A percentile compares a stretch with the other conserved stretches of the same genome.
Evolutionary conservation across 2,888 invertebrate species (phyloP).

Genomic region (Anoncus sp.): DNA sequence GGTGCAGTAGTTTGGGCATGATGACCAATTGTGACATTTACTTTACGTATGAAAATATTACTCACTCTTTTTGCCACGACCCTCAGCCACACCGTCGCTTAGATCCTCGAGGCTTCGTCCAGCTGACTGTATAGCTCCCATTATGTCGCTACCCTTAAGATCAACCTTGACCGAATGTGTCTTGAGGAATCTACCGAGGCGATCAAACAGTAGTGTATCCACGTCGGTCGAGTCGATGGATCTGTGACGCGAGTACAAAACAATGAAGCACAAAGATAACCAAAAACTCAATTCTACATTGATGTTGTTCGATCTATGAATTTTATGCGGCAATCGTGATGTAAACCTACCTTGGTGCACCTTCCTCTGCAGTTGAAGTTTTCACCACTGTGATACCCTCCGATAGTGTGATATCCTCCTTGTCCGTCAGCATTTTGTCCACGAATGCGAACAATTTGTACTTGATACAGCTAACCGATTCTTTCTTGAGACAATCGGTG

Average conservation of each 20-base stretch:
- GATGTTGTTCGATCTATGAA: background rate
- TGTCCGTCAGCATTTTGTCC: slow-evolving; percentile 92
- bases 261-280: no score
- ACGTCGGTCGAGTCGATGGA: slow-evolving; percentile 84
- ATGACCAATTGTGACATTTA: background rate
- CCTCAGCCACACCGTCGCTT: slow-evolving; percentile 86
- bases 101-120: slow-evolving; percentile 90
- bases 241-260: slow-evolving; percentile 65
- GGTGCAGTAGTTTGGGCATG: no score
- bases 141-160: slow-evolving; percentile 92
- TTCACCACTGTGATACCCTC: slow-evolving; percentile 94
- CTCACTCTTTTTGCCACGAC: slow-evolving; percentile 92
- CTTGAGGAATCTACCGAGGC: slow-evolving; percentile 90
- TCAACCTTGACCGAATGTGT: slow-evolving; percentile 93
- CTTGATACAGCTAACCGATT: slow-evolving; percentile 93
- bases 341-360: slow-evolving; percentile 90
- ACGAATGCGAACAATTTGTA: slow-evolving; percentile 94
- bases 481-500: slow-evolving; percentile 92
- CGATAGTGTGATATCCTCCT: slow-evolving; percentile 91
- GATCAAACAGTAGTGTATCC: slow-evolving; percentile 87
- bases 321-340: slow-evolving; percentile 82
- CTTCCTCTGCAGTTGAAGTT: slow-evolving; percentile 88
- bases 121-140: slow-evolving; percentile 91
- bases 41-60: slow-evolving; percentile 56
- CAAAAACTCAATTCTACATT: background rate